Evolutionary conservation across 1,140 invertebrate species (phyloP), one percentile per base, ranked within the genome.

Genomic region (Drosophila sulfurigaster): DNA sequence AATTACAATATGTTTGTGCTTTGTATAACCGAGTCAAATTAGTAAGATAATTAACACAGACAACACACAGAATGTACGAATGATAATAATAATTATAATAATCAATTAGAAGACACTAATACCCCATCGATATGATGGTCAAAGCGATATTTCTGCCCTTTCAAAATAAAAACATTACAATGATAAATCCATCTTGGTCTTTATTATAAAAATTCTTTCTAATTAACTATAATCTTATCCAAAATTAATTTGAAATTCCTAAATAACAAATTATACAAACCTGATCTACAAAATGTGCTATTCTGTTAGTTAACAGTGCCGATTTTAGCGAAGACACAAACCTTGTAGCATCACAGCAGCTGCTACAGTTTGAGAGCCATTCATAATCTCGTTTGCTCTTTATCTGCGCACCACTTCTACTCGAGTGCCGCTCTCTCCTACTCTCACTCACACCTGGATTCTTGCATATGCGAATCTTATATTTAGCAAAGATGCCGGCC

Each of bases 21-120:
- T 88, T 89, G 77, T 88, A 88, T 88, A 88, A 88, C 85, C 83
- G 77, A 88, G 83, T 88, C 83, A 88, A 87, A 83, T 88, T 88
- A 88, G 83, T 89, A 89, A 73, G 78, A 75, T 81, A 83, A 88
- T 80, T 83, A 89, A 89, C 74, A 75, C 76, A 65, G 32, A 79
- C 64, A 69, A 79, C 64, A 69, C 51, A 56, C 38, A 41, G 25
- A 46, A 56, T 28, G 41, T 54, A 43, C 5, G 5, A 49, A 62
- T 62, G 32, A 52, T 35, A 52, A 52, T 51, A 38, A 51, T 56
- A 30, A 65, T 64, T 52, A 78, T 76, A 64, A 57, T 78, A 83
- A 78, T 71, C 83, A 78, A 66, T 82, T 88, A 75, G 74, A 72
- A 51, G 83, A 78, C 78, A 88, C 85, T 87, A 86, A 86, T 86